Percentiles rank a stretch among this genome's conserved stretches.
These are phyloP conservation scores for Phoenoteleia sp. DNA, from an alignment of 2,888 invertebrate species.

Conservation along the genomic window DNA sequence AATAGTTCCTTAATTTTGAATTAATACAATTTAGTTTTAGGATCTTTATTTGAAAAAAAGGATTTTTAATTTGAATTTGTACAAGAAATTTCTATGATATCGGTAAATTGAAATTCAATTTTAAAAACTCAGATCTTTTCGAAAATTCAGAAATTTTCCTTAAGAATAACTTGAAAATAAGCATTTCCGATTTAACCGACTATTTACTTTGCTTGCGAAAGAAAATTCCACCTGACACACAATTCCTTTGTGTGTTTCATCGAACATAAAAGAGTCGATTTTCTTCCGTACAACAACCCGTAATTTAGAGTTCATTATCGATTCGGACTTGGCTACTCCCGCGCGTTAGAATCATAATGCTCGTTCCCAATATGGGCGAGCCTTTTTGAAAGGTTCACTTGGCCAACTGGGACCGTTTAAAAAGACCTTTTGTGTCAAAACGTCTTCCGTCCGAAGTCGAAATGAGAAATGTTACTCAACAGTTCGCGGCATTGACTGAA, in stretches of 20 bases:
- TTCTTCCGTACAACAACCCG: slow-evolving; percentile 29
- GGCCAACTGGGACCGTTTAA: slow-evolving; percentile 1
- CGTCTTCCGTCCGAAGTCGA: not conserved
- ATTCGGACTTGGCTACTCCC: slow-evolving; percentile 36
- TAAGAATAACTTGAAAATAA: too few species aligned
- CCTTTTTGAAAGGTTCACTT: slow-evolving; percentile 26
- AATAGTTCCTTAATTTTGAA: too few species aligned
- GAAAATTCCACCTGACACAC: too few species aligned
- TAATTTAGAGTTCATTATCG: slow-evolving; percentile 55
- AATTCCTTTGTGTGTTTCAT: slow-evolving; percentile 4
- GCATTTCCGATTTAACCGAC: too few species aligned
- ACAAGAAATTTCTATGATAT: too few species aligned
- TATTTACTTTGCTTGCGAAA: too few species aligned
- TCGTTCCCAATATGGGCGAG: slow-evolving; percentile 11
- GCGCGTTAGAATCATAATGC: slow-evolving; percentile 22
- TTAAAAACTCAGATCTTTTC: too few species aligned
- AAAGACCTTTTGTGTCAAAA: slow-evolving; percentile 4
- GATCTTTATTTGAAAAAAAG: too few species aligned
- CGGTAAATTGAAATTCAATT: too few species aligned
- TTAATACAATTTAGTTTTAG: too few species aligned
- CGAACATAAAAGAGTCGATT: slow-evolving; percentile 12
- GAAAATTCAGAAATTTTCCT: too few species aligned
- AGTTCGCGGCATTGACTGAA: not conserved
- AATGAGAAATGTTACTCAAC: not conserved
- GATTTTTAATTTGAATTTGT: too few species aligned